phyloP scores from a whole-genome alignment of 1,140 invertebrate genomes.

The Heterodera carotae region DNA sequence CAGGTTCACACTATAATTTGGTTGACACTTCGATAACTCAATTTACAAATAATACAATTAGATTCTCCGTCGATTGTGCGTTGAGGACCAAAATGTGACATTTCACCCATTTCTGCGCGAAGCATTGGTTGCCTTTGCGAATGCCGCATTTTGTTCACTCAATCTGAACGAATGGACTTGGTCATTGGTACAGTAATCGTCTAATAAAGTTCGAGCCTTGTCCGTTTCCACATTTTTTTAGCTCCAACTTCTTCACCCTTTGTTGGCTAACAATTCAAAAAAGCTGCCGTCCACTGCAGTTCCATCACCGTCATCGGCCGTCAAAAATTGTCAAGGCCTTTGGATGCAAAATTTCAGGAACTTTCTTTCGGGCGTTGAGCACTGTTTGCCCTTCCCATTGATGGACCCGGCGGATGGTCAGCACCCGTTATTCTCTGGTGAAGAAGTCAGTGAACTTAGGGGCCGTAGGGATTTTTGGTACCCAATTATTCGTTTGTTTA shows the following conservation, averaged over 20 bases:
- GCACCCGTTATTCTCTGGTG: not conserved
- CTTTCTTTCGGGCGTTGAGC: constrained; percentile 1
- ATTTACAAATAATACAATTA: not conserved
- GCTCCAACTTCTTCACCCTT: constrained; percentile 8
- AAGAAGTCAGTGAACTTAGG: too few species aligned
- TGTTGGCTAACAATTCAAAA: not conserved
- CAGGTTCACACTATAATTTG: constrained; percentile 32
- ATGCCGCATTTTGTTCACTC: constrained; percentile 23
- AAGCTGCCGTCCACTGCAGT: not conserved
- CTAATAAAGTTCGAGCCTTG: not conserved
- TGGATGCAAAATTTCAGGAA: not conserved
- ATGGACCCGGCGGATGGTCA: not conserved
- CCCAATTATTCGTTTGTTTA: too few species aligned
- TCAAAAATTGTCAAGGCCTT: not conserved
- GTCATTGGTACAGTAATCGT: constrained; percentile 9
- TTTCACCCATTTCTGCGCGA: constrained; percentile 19
- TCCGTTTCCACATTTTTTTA: not conserved
- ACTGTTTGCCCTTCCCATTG: constrained; percentile 10
- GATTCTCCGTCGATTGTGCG: constrained; percentile 14
- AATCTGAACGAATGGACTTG: constrained; percentile 23
- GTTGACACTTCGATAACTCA: too few species aligned
- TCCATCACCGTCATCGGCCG: not conserved
- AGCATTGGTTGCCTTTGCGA: constrained; percentile 10
- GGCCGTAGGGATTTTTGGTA: too few species aligned
- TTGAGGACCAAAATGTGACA: not conserved